Evolutionary conservation across 2,888 invertebrate species (phyloP), one percentile per base, ranked within the genome.

Genomic region (Adela reaumurella): DNA sequence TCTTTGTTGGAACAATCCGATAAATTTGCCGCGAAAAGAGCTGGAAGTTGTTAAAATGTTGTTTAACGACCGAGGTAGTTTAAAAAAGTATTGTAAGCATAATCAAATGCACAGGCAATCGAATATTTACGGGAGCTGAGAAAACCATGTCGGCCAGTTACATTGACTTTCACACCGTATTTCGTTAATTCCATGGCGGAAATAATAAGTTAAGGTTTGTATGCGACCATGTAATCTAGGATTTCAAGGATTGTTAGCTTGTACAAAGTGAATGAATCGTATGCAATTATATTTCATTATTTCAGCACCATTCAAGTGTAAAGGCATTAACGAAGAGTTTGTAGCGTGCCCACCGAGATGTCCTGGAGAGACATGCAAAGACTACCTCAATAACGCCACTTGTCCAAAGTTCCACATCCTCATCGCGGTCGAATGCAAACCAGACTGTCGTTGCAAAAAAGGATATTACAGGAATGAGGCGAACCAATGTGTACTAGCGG

Each of bases 301-400:
- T 52, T 16, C 49, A 55, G 55, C 54, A 18, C 48, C 56, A 1
- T 56, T 56, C 44, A 11, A 47, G n/a, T 57, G 57, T 16, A 17
- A 53, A 17, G 53, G 51, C 6, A 51, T 48, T 2, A 50, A 57
- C 43, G 65, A 67, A 47, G 53, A 55, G 17, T 66, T 54, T 51
- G 48, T 48, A 0, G 35, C 61, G 0, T 68, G 68, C 19, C 64
- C 68, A 0, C 50, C 61, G 2, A 56, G 52, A 17, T 67, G 67
- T 47, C 62, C 66, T 0, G 50, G 55, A 1, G 67, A 67, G 14
- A 58, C 57, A 51, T 68, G 68, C 54, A 63, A 60, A 0, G 44
- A 46, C 1, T 58, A 54, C 35, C 18, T 56, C 2, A 53, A 54
- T 11, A 57, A 56, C 24, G 24, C 52, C 1, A 57, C 55, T 3